Base-by-base conservation (phyloP, 2,797 vertebrate genomes). In the Epinephelus malabaricus region DNA sequence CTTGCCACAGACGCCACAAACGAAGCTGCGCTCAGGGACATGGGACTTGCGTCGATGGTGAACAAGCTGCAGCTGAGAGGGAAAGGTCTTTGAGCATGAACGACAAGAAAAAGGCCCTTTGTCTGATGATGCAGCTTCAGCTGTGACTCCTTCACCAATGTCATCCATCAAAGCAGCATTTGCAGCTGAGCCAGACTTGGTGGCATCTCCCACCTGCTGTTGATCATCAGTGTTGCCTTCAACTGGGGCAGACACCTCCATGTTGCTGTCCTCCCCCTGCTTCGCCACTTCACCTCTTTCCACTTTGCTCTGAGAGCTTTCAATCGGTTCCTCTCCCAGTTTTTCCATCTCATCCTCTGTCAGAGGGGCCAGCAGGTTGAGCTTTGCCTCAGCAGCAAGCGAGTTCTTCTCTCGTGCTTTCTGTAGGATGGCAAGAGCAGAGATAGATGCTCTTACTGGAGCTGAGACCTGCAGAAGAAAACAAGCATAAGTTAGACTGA, bases 1-100 rank as follows among this genome's bases (percentile, higher is more conserved):
- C 88, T 97, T 98, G 21, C 95, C 95, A 0, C 97, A 98, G 13
- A 97, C 88, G 10, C 92, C 95, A 1, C 97, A 98, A n/a, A 95
- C 76, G 66, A 98, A 97, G 76, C 94, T 95, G 30, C 97, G 94
- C 83, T 97, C 97, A 0, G 92, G 58, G 6, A 88, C 92, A 0
- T 98, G 97, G 0, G 96, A 92, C 0, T 96, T 94, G 1, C 95
- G 95, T 0, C 95, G 94, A 76, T 97, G 97, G 51, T 96, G 94
- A 25, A 96, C 89, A 14, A 98, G 94, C 68, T 95, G 95, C 79
- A 96, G 92, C 72, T 95, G 94, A 0, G 97, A 95, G 18, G 94
- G 72, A 13, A 97, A 97, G 0, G 84, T 89, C 91, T 97, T 97
- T 0, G 87, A 66, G 79, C 97, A 97, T 0, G 94, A 93, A 0